Conservation (phyloP, 2,113 vertebrate genomes). For the Oryzias celebensis region DNA sequence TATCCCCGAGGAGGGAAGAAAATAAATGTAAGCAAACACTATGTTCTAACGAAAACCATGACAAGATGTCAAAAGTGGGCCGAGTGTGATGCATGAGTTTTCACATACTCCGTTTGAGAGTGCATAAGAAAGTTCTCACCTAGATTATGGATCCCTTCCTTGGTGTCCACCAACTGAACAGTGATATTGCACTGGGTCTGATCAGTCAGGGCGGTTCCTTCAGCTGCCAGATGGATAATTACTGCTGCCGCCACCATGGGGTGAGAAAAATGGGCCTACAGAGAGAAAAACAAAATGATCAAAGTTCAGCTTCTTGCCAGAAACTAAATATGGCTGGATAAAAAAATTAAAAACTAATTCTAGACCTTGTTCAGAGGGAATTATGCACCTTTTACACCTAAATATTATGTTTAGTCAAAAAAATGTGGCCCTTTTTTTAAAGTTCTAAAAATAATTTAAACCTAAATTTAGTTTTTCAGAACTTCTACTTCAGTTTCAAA, state of each 20-base stretch:
- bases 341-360: no score
- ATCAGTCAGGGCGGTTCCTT: conserved; percentile 89
- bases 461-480: no score
- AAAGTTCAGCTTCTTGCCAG: neutral
- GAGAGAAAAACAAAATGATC: conserved; percentile 1
- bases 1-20: neutral
- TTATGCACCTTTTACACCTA: no score
- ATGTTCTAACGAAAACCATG: neutral
- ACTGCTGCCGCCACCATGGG: conserved; percentile 96
- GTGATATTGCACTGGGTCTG: conserved; percentile 92
- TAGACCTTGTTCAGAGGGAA: no score
- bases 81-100: neutral
- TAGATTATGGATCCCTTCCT: conserved; percentile 87
- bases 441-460: no score
- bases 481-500: no score
- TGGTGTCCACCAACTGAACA: conserved; percentile 91
- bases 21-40: neutral
- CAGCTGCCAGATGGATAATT: conserved; percentile 92
- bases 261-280: conserved; percentile 89
- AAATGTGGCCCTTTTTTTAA: no score
- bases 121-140: conserved; percentile 74
- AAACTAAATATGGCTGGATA: no score
- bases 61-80: neutral
- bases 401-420: no score
- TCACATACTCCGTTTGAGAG: conserved; percentile 3